Evolutionary conservation across 2,888 invertebrate genomes (phyloP), one percentile per base, ranked within the genome.

Genomic region (Platycheirus rosarum): DNA sequence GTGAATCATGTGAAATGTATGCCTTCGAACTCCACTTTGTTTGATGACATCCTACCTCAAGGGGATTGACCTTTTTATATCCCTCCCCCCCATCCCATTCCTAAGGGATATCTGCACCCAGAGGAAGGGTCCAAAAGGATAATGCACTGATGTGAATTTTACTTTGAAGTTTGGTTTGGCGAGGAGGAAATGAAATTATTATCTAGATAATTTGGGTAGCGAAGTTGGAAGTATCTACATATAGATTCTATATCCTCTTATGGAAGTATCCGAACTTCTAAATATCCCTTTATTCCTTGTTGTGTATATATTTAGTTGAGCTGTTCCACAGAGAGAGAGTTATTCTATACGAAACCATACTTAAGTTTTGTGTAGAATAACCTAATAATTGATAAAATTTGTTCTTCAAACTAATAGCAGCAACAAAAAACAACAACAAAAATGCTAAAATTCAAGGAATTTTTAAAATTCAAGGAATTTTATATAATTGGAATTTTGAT

Each of bases 371-470:
- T 4, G 26, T 1, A 14, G 7, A 16, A 60, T 44, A 60, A 29
- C 13, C 26, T 60, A 60, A n/a, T n/a, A n/a, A 60, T 60, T 60
- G 60, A 60, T 60, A 42, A 29, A 60, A 44, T 57, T 44, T 29
- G 16, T 7, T 60, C 29, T 16, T 60, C 60, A 44, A 60, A 60
- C 6, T 29, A 2, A 60, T 29, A 44, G 37, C 16, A 60, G 16
- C n/a, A 60, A 23, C 29, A n/a, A 11, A 5, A 32, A 32, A 32
- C 29, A 23, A 23, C n/a, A n/a, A n/a, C n/a, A 23, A 23, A 40
- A 23, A 57, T 26, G 44, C n/a, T n/a, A n/a, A n/a, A n/a, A 37
- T 26, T 44, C 29, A 16, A 44, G 29, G 60, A 44, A 44, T 60
- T 14, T 44, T 16, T n/a, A n/a, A n/a, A n/a, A 37, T 26, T 44